phyloP scores from a whole-genome alignment of 2,888 invertebrate species.

The Macaria liturata region DNA sequence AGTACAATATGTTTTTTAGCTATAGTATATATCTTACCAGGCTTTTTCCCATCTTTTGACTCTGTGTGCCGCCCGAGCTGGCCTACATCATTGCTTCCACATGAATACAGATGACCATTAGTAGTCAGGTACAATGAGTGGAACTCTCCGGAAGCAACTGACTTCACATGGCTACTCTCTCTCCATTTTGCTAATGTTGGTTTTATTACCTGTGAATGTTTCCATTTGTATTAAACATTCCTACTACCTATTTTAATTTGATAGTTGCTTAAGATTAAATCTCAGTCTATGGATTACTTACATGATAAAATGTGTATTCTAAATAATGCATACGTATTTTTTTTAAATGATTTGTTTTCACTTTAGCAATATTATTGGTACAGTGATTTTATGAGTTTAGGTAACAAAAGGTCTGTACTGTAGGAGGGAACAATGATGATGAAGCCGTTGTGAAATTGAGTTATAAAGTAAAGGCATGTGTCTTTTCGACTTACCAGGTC shows the following conservation, averaged over 20 bases:
- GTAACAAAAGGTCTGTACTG: no score
- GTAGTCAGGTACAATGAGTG: slow-evolving; percentile 91
- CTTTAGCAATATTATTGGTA: no score
- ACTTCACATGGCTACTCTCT: slow-evolving; percentile 77
- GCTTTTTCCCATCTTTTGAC: slow-evolving; percentile 54
- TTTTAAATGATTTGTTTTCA: no score
- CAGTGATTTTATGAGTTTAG: no score
- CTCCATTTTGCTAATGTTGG: slow-evolving; percentile 86
- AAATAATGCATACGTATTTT: no score
- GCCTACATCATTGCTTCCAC: slow-evolving; percentile 96
- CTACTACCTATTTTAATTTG: no score
- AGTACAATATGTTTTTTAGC: no score
- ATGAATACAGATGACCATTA: slow-evolving; percentile 92
- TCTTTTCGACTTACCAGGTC: slow-evolving; percentile 64
- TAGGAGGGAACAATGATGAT: no score
- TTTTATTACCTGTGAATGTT: slow-evolving; percentile 79
- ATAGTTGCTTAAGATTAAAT: no score
- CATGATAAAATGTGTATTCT: no score
- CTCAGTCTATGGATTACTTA: no score
- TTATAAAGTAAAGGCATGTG: neutral
- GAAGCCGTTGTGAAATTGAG: no score
- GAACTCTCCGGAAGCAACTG: slow-evolving; percentile 90
- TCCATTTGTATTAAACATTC: neutral
- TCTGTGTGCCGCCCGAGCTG: slow-evolving; percentile 89
- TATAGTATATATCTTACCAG: slow-evolving; percentile 49